Evolutionary conservation across 1,140 invertebrate genomes (phyloP).

Genomic region (Lepidotrigona ventralis): DNA sequence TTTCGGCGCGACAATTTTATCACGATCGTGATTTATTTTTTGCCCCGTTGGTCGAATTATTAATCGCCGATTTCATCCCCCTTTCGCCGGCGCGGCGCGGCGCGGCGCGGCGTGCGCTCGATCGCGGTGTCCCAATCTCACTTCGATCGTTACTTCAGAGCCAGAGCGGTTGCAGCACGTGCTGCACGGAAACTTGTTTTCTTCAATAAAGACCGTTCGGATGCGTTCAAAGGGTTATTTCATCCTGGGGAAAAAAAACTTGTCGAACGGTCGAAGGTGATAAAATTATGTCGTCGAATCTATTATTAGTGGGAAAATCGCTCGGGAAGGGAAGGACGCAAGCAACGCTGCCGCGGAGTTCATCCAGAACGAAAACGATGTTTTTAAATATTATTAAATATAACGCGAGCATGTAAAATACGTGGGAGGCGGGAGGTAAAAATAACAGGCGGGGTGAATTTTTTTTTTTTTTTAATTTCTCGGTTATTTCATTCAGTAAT

Average conservation of each 20-base stretch:
- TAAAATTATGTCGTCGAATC: constrained; percentile 27
- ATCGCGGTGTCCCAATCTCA: constrained; percentile 10
- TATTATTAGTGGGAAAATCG: constrained; percentile 16
- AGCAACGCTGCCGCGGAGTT: neutral
- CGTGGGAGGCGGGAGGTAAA: neutral
- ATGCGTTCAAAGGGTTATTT: constrained; percentile 23
- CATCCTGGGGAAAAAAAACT: constrained; percentile 16
- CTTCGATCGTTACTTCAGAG: constrained; percentile 2
- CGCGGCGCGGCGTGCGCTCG: neutral
- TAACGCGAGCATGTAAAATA: neutral
- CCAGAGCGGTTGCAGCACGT: neutral
- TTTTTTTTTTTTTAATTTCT: neutral
- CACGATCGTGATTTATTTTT: constrained; percentile 5
- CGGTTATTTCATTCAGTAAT: neutral
- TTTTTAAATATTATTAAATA: constrained; percentile 16
- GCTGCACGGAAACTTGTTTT: constrained; percentile 12
- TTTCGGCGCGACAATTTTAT: neutral
- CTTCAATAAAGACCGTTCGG: constrained; percentile 11
- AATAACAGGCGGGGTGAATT: neutral
- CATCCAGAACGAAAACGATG: constrained; percentile 11
- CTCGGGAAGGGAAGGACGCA: neutral
- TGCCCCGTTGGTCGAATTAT: constrained; percentile 1
- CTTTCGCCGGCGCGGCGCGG: too few species aligned
- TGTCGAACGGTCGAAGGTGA: constrained; percentile 14
- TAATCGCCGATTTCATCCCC: constrained; percentile 7